Conservation (phyloP, 35 echinoderm and acorn worm genomes). For the Apostichopus japonicus region DNA sequence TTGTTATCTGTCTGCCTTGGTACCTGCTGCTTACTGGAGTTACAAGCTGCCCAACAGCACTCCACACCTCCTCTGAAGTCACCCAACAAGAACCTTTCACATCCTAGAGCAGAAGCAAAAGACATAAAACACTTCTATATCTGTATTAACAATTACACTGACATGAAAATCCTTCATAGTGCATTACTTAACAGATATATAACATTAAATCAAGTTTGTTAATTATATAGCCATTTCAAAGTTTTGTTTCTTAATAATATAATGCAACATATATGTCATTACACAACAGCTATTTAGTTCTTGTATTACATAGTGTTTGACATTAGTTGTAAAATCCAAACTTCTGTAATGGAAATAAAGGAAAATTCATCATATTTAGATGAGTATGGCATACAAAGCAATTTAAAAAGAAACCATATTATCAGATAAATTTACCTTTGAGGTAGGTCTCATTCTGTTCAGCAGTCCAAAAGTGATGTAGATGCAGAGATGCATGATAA, state of each 20-base stretch:
- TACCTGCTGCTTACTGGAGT: slow-evolving; percentile 28
- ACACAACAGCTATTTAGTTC: too few species aligned
- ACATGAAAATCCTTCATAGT: neutral
- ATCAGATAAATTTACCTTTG: neutral
- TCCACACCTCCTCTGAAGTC: slow-evolving; percentile 36
- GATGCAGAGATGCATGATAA: slow-evolving; percentile 29
- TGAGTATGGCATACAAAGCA: too few species aligned
- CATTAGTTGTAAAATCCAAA: too few species aligned
- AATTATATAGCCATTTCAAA: neutral
- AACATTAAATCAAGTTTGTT: too few species aligned
- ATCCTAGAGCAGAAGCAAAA: slow-evolving; percentile 37
- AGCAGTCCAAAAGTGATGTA: slow-evolving; percentile 40
- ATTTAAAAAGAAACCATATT: too few species aligned
- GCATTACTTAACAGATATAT: neutral
- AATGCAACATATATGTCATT: neutral
- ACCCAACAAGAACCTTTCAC: slow-evolving; percentile 69
- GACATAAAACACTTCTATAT: neutral
- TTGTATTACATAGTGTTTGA: too few species aligned
- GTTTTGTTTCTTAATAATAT: neutral
- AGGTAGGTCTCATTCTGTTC: slow-evolving; percentile 18
- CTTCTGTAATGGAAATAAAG: too few species aligned
- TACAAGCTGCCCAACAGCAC: slow-evolving; percentile 48
- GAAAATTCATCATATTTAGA: too few species aligned
- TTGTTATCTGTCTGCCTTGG: slow-evolving; percentile 26
- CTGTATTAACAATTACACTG: neutral